Base-by-base conservation (phyloP, 2,888 invertebrate species). In the Seira sanloemensis region DNA sequence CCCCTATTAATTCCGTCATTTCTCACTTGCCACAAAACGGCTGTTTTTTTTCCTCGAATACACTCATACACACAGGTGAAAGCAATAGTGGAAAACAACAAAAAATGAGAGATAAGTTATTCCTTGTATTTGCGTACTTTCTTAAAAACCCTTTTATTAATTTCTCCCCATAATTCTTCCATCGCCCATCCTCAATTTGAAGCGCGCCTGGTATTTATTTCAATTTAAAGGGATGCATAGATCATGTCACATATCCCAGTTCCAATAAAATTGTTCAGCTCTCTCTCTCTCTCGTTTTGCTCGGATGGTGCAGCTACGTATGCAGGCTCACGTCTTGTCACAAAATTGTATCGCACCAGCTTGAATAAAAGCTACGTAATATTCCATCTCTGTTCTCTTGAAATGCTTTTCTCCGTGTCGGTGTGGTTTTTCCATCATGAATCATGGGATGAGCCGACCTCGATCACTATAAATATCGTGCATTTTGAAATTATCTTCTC, bases 371-470 rank as follows among this genome's bases (percentile, higher is more conserved):
- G n/a, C n/a, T n/a, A n/a, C n/a, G 37, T 7, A 37, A 37, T 12
- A 37, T 12, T 37, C 37, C 37, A 12, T 12, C 37, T 37, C 12
- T 37, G 5, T 37, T 37, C 37, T 12, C 37, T 37, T 37, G 37
- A 37, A 37, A 37, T 7, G 37, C 37, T 4, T 37, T 7, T 37
- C 12, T 37, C 37, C 4, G 4, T 37, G 37, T 37, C 50, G 50
- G 50, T 2, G 12, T 50, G 50, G 2, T 50, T 12, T 12, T 65
- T 37, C 69, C 78, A 69, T 58, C 65, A 78, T 78, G 72, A 72
- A 73, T 78, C 78, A 78, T 78, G 65, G 72, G 78, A 62, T 78
- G 78, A 78, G 78, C 78, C 65, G 58, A 72, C 50, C 78, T 62
- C 66, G 66, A 72, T 66, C 72, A 65, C 72, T 72, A 78, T 78